Evolutionary conservation across 1,140 invertebrate species (phyloP).

Genomic region (Idris sp.): DNA sequence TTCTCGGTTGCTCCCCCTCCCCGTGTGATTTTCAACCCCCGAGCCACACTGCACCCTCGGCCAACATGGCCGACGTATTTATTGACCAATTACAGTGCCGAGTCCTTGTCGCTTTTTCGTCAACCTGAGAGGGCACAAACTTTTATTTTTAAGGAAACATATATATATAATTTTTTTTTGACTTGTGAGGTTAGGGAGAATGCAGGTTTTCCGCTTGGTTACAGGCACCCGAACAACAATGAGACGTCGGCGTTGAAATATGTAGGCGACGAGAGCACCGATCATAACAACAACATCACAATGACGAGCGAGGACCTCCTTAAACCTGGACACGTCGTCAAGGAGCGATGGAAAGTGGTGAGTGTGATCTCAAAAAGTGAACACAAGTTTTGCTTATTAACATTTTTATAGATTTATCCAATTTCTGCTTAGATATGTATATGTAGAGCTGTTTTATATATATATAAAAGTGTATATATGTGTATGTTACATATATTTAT

Average conservation of each 20-base stretch:
- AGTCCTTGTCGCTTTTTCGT: slow-evolving; percentile 21
- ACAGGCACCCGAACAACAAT: slow-evolving; percentile 71
- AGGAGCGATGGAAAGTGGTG: slow-evolving; percentile 98
- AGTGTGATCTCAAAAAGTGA: too few species aligned
- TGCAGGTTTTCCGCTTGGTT: slow-evolving; percentile 38
- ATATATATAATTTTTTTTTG: too few species aligned
- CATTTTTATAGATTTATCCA: too few species aligned
- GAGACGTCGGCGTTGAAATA: slow-evolving; percentile 73
- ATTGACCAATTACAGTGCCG: slow-evolving; percentile 70
- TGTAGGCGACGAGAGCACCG: slow-evolving; percentile 83
- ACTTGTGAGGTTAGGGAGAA: neutral
- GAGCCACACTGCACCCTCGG: slow-evolving; percentile 68
- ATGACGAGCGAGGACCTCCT: slow-evolving; percentile 96
- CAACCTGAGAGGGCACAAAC: neutral
- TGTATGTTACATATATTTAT: too few species aligned
- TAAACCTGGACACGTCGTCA: slow-evolving; percentile 97
- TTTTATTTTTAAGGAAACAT: too few species aligned
- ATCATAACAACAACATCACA: slow-evolving; percentile 88
- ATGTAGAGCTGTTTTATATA: too few species aligned
- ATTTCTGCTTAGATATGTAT: too few species aligned
- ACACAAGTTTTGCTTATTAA: too few species aligned
- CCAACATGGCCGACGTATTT: slow-evolving; percentile 76
- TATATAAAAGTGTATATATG: too few species aligned
- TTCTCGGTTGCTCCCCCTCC: slow-evolving; percentile 1
- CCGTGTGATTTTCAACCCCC: slow-evolving; percentile 44